These are phyloP conservation scores for Acanthococcus lagerstroemiae DNA, from an alignment of 2,888 invertebrate species.

Conservation along the genomic window DNA sequence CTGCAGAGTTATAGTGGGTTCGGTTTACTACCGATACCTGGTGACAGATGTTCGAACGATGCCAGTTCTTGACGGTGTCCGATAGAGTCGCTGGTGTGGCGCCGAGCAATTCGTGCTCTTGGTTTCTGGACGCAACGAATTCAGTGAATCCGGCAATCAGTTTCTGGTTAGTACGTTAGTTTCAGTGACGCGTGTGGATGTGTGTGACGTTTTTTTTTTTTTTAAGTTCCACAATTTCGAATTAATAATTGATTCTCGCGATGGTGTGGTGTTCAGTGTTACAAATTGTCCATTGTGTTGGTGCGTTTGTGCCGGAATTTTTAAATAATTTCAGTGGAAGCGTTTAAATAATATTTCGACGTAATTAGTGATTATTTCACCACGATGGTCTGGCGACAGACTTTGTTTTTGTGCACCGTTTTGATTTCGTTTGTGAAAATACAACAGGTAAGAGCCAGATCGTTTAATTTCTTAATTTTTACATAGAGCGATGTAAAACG, in stretches of 20 bases:
- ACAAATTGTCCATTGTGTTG: too few relatives aligned
- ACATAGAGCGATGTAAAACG: too few relatives aligned
- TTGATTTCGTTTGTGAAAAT: constrained; percentile 9
- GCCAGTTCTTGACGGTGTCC: not conserved
- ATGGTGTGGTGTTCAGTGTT: not conserved
- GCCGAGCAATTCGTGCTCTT: too few relatives aligned
- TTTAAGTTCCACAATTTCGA: constrained; percentile 6
- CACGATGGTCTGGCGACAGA: constrained; percentile 30
- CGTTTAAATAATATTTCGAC: constrained; percentile 17
- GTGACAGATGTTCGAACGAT: constrained; percentile 28
- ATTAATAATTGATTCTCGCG: constrained; percentile 9
- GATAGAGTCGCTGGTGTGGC: constrained; percentile 8
- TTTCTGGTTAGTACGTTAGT: constrained; percentile 16
- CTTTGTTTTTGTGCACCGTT: constrained; percentile 5
- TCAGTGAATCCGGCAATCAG: constrained; percentile 5
- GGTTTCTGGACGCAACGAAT: not conserved
- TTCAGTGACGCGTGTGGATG: constrained; percentile 11
- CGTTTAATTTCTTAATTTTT: too few relatives aligned
- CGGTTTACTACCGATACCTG: constrained; percentile 24
- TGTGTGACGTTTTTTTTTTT: constrained; percentile 2
- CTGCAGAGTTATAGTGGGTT: too few relatives aligned
- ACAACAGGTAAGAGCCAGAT: constrained; percentile 27
- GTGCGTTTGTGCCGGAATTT: too few relatives aligned
- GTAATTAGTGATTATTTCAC: constrained; percentile 12
- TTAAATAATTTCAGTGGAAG: too few relatives aligned